Base-by-base conservation (phyloP, 2,113 vertebrate genomes). In the Zeus faber region DNA sequence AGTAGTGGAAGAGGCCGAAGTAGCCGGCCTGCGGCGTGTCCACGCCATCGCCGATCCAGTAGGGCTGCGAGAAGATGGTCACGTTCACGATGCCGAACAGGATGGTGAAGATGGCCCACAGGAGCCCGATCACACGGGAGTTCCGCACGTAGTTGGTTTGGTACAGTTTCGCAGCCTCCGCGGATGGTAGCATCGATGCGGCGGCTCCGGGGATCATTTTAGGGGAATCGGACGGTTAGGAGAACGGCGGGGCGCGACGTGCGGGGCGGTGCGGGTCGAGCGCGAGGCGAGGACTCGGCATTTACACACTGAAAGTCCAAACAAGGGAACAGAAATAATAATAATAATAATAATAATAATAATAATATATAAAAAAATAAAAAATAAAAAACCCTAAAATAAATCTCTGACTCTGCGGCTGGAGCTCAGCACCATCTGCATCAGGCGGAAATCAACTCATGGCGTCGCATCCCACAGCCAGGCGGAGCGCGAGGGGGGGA, bases 71-170 rank as follows among this genome's bases (percentile, higher is more conserved):
- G 87, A 97, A 98, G 79, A 93, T 92, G 81, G 92, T 94, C 87
- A 98, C 92, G 84, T 96, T 97, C 45, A 98, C 91, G 68, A 98
- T 95, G 54, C 93, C 95, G 77, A 98, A 97, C 81, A 93, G 92
- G 80, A 98, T 93, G 74, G 95, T 98, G 90, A 98, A 96, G 77
- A 97, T 95, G 85, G 95, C 94, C 95, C 95, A 98, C 49, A 98
- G 82, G 67, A 98, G 93, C 75, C 95, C 95, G 84, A 98, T 97
- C 58, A 94, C 92, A 58, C 94, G 86, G 53, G 95, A 95, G 92
- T 98, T 98, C 74, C 93, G 86, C 77, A 97, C 92, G 85, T 98
- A 96, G 85, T 95, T 96, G 82, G 91, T 93, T 84, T 95, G 95
- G 82, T 97, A 98, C 63, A 98, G 80, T 91, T 94, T 96, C 76